phyloP scores from a whole-genome alignment of 2,888 invertebrate genomes.

The Eupithecia dodoneata region DNA sequence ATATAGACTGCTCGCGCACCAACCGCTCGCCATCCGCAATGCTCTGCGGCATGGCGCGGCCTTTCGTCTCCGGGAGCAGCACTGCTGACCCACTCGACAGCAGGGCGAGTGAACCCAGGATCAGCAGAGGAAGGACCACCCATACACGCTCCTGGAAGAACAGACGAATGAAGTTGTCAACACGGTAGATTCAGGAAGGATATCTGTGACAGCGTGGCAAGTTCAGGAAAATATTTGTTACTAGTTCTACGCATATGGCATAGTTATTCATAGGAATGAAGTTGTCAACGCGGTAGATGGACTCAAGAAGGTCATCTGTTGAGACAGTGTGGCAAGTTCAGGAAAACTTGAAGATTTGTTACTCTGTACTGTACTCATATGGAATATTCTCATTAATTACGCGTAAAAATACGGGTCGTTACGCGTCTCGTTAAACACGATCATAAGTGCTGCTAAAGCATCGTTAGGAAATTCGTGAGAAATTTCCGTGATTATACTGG shows the following conservation, averaged over 20 bases:
- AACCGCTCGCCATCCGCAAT: constrained; percentile 71
- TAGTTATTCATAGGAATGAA: background rate
- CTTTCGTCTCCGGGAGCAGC: constrained; percentile 70
- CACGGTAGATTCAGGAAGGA: background rate
- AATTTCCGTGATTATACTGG: background rate
- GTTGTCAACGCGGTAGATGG: background rate
- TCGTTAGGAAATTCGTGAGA: background rate
- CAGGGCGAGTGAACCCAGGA: constrained; percentile 61
- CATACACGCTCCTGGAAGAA: constrained; percentile 65
- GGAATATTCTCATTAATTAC: background rate
- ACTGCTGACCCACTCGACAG: constrained; percentile 56
- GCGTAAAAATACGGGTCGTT: too few species aligned
- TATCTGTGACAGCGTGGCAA: background rate
- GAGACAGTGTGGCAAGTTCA: background rate
- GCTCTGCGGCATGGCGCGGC: constrained; percentile 73
- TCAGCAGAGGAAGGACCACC: constrained; percentile 66
- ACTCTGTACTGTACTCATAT: background rate
- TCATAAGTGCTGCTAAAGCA: too few species aligned
- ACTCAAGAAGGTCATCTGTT: background rate
- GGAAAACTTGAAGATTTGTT: background rate
- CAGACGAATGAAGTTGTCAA: background rate
- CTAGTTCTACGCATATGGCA: too few species aligned
- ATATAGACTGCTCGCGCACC: constrained; percentile 43
- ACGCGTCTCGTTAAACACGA: too few species aligned
- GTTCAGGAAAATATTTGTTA: too few species aligned